phyloP scores from a whole-genome alignment of 1,140 invertebrate species.

The Solenopsis fugax region DNA sequence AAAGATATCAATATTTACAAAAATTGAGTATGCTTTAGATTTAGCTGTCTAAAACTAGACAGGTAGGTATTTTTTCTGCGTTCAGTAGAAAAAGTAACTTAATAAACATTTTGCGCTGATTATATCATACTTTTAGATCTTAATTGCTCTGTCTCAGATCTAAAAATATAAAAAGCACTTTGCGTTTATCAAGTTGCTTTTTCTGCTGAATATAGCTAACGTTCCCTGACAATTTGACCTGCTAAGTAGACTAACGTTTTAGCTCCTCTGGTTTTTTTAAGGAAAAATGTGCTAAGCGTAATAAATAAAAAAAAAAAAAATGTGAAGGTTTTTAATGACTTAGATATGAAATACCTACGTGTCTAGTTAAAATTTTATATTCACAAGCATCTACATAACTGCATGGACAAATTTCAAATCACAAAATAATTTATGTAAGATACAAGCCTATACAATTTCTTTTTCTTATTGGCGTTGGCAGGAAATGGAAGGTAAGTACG shows the following conservation, averaged over 20 bases:
- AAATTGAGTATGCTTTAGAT: constrained; percentile 4
- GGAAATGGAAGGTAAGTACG: constrained; percentile 17
- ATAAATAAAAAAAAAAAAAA: background rate
- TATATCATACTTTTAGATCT: no score
- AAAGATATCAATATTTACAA: constrained; percentile 6
- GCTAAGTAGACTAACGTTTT: background rate
- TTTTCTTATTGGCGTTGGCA: constrained; percentile 6
- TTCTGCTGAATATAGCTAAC: background rate
- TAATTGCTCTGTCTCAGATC: no score
- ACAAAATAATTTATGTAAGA: background rate
- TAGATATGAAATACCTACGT: background rate
- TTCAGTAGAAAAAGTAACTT: no score
- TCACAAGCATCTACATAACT: background rate
- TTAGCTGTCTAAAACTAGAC: background rate
- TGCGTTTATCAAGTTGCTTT: no score
- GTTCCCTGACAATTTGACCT: background rate
- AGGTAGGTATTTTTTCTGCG: background rate
- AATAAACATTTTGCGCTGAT: no score
- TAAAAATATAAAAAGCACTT: no score
- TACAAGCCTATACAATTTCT: constrained; percentile 12
- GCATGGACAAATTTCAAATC: background rate
- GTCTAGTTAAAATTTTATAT: background rate
- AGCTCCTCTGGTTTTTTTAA: background rate
- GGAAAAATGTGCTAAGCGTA: background rate
- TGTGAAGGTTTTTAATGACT: background rate